phyloP scores from a whole-genome alignment of 2,113 vertebrate species.

The Athene noctua region DNA sequence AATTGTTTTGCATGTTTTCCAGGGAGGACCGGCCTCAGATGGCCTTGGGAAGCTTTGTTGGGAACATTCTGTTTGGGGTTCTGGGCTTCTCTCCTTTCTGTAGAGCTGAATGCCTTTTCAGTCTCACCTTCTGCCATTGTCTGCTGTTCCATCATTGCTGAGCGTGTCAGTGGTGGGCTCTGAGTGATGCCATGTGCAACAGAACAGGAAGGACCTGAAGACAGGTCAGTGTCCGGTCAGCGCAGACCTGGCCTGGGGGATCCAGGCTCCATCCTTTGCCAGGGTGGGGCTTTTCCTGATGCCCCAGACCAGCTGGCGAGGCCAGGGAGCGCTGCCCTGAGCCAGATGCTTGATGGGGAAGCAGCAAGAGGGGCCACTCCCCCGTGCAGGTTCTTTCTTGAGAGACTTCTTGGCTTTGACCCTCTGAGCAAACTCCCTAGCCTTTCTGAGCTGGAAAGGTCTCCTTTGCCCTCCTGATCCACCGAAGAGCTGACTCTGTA shows the following conservation, averaged over 20 bases:
- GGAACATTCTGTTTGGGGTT: neutral
- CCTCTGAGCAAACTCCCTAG: neutral
- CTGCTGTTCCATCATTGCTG: accelerated
- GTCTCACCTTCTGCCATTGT: neutral
- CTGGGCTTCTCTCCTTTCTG: neutral
- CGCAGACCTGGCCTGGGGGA: neutral
- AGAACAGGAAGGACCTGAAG: neutral
- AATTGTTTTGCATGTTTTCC: neutral
- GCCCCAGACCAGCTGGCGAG: neutral
- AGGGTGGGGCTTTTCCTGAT: neutral
- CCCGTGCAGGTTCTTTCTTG: neutral
- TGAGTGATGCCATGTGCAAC: accelerated
- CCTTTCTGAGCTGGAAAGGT: neutral
- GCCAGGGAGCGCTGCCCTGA: neutral
- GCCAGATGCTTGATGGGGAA: neutral
- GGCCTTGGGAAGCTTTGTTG: neutral
- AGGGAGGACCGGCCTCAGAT: accelerated
- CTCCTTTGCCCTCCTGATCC: neutral
- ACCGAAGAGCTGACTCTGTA: neutral
- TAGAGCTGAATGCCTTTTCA: neutral
- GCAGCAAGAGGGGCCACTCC: neutral
- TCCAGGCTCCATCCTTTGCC: neutral
- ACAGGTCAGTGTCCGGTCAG: accelerated
- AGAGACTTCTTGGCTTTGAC: too few relatives aligned
- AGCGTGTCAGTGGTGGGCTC: accelerated